Evolutionary conservation across 2,113 vertebrate genomes (phyloP).

Genomic region (Petromus typicus): DNA sequence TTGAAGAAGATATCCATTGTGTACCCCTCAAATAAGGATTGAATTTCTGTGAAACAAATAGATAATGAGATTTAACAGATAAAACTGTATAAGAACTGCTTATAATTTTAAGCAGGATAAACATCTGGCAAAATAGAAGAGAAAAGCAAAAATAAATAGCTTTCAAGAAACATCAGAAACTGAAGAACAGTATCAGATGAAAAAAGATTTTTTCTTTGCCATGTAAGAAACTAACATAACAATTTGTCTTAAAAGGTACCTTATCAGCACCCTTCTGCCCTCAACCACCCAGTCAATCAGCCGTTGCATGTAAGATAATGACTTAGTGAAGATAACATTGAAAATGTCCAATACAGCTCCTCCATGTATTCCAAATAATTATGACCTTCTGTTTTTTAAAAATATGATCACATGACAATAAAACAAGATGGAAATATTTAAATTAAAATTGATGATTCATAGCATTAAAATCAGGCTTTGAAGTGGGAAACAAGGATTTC

Average conservation of each 20-base stretch:
- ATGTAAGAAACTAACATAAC: background rate
- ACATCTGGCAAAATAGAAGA: background rate
- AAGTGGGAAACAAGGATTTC: background rate
- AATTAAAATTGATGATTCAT: background rate
- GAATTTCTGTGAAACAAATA: background rate
- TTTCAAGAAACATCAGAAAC: slow-evolving; percentile 27
- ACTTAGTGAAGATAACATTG: background rate
- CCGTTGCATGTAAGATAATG: background rate
- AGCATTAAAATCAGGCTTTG: background rate
- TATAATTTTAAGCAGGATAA: slow-evolving; percentile 25
- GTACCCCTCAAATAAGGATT: background rate
- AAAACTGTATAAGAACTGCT: background rate
- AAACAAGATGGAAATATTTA: background rate
- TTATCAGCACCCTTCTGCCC: background rate
- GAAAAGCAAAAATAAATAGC: background rate
- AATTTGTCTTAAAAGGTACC: background rate
- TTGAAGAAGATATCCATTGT: background rate
- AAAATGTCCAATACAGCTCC: background rate
- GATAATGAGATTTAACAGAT: background rate
- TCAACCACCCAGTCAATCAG: background rate
- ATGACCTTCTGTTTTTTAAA: background rate
- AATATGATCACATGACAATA: background rate
- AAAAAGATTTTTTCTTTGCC: background rate
- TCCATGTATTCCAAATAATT: background rate
- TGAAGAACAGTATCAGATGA: background rate